Conservation (phyloP, 1,140 invertebrate species). For the Odontomachus brunneus region DNA sequence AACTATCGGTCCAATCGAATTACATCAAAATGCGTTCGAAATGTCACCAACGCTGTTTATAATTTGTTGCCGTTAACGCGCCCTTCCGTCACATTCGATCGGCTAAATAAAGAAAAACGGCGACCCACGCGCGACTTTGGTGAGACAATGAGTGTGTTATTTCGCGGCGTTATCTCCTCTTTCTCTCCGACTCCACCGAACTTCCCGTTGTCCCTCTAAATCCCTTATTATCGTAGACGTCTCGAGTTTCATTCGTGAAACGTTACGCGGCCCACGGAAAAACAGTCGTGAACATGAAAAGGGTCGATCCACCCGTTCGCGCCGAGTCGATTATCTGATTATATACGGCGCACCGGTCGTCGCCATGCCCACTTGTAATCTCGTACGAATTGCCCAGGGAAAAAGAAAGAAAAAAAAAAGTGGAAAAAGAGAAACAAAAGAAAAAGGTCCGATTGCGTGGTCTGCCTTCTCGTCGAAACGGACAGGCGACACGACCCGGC, state of each 20-base stretch:
- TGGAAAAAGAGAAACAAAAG: no score
- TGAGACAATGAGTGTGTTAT: not conserved
- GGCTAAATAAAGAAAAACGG: no score
- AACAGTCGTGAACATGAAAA: constrained; percentile 28
- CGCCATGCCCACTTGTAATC: constrained; percentile 10
- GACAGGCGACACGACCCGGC: constrained; percentile 41
- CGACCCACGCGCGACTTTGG: not conserved
- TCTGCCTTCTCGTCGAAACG: not conserved
- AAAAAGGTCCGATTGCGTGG: no score
- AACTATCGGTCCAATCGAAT: not conserved
- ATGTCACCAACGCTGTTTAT: no score
- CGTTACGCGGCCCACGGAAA: constrained; percentile 3
- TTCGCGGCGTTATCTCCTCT: not conserved
- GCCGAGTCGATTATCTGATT: constrained; percentile 31
- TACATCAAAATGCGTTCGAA: not conserved
- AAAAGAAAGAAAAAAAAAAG: not conserved
- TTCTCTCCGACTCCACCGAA: no score
- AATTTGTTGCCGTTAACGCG: no score
- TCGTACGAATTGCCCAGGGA: constrained; percentile 12
- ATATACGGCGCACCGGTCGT: constrained; percentile 19
- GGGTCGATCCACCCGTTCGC: constrained; percentile 10
- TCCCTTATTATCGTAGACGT: not conserved
- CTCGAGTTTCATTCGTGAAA: constrained; percentile 14
- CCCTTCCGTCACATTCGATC: not conserved
- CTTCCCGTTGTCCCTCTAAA: no score